Evolutionary conservation across 2,797 vertebrate species (phyloP).

Genomic region (Diglossa cyanea): DNA sequence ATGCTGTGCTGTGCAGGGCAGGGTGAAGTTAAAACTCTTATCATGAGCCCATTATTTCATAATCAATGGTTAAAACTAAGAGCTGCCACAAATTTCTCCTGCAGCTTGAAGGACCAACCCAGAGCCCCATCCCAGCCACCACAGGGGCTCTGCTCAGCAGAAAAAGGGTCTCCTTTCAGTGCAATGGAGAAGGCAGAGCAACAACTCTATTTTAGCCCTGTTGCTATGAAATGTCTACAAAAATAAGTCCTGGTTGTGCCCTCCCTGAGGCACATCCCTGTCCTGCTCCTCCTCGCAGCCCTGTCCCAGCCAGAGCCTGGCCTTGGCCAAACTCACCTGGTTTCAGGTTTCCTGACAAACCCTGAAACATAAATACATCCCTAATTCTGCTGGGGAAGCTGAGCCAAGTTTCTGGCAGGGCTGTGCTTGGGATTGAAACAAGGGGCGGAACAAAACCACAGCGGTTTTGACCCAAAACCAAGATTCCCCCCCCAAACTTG

Average conservation of each 20-base stretch:
- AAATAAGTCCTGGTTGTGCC: not conserved
- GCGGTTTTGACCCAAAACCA: not conserved
- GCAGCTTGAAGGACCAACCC: not conserved
- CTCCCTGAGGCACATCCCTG: not conserved
- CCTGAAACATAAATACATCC: not conserved
- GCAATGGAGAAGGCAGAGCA: not conserved
- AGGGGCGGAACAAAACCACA: not conserved
- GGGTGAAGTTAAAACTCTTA: not conserved
- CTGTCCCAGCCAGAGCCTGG: not conserved
- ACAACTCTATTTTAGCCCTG: not conserved
- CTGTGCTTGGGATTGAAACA: not conserved
- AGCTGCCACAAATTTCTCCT: not conserved
- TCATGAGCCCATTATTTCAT: not conserved
- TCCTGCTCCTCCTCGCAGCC: not conserved
- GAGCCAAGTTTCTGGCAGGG: constrained; percentile 4
- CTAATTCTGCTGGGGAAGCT: not conserved
- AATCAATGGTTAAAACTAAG: not conserved
- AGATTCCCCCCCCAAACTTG: not conserved
- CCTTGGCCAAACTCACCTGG: not conserved
- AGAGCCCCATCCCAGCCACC: not conserved
- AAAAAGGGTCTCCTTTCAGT: not conserved
- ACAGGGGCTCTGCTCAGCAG: not conserved
- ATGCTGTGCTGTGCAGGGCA: not conserved
- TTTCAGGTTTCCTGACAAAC: constrained; percentile 7
- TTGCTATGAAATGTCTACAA: not conserved